A percentile compares a stretch with the other conserved stretches of the same genome.
These are phyloP conservation scores for Agrilus biguttatus DNA, from an alignment of 2,888 invertebrate genomes.

Conservation along the genomic window DNA sequence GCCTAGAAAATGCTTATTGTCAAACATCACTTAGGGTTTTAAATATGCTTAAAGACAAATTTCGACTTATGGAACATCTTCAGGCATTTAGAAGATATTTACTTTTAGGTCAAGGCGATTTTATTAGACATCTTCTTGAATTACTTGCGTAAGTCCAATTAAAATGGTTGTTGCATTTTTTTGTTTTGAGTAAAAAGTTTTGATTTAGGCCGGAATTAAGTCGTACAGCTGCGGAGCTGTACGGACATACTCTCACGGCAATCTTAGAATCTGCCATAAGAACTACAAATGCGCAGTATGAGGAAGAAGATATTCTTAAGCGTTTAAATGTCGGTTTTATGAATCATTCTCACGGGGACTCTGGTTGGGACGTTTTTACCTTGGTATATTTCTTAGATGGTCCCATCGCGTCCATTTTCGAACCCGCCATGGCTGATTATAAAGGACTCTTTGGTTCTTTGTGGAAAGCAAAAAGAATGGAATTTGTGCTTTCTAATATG, in stretches of 20 bases:
- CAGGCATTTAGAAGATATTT: conserved; percentile 82
- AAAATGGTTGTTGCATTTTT: not conserved
- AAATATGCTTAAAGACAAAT: conserved; percentile 72
- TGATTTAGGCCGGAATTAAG: conserved; percentile 64
- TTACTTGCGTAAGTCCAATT: conserved; percentile 59
- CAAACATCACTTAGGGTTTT: conserved; percentile 78
- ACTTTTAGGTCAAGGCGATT: conserved; percentile 90
- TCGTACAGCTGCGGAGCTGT: conserved; percentile 73
- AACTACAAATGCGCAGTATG: conserved; percentile 88
- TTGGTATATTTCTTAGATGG: conserved; percentile 79
- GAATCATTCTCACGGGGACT: conserved; percentile 45
- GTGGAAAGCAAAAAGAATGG: conserved; percentile 83
- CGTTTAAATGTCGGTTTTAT: conserved; percentile 60
- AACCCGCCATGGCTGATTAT: conserved; percentile 61
- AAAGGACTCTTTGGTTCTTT: conserved; percentile 73
- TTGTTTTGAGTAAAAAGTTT: not conserved
- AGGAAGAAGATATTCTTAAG: conserved; percentile 79
- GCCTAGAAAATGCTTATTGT: conserved; percentile 71
- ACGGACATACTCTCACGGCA: conserved; percentile 75
- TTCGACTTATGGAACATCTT: conserved; percentile 80
- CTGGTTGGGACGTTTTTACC: conserved; percentile 83
- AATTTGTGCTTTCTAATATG: conserved; percentile 66
- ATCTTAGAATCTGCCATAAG: conserved; percentile 76
- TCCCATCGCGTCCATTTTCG: conserved; percentile 73
- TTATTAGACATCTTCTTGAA: conserved; percentile 86